Evolutionary conservation across 2,113 vertebrate species (phyloP).

Genomic region (crab-eating macaque (Macaca fascicularis)): T2T-MFA8v1.1 NC_088375.1:201284001-201284500

Average conservation of each 20-base stretch:
- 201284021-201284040: background rate
- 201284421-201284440: background rate
- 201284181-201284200: background rate
- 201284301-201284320: background rate
- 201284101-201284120: background rate
- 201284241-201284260: background rate
- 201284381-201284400: background rate
- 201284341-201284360: slow-evolving; percentile 24
- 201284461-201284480: background rate
- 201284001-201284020: background rate
- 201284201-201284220: background rate
- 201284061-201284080: background rate
- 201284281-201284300: background rate
- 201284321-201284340: background rate
- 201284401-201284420: background rate
- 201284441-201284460: slow-evolving; percentile 21
- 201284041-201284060: background rate
- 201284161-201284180: background rate
- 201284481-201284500: background rate
- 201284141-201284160: background rate
- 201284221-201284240: slow-evolving; percentile 8
- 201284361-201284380: background rate
- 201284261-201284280: background rate
- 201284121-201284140: background rate
- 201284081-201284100: background rate